These are phyloP conservation scores for Himalopsyche tibetana DNA, from an alignment of 2,888 invertebrate genomes.

Conservation along the genomic window DNA sequence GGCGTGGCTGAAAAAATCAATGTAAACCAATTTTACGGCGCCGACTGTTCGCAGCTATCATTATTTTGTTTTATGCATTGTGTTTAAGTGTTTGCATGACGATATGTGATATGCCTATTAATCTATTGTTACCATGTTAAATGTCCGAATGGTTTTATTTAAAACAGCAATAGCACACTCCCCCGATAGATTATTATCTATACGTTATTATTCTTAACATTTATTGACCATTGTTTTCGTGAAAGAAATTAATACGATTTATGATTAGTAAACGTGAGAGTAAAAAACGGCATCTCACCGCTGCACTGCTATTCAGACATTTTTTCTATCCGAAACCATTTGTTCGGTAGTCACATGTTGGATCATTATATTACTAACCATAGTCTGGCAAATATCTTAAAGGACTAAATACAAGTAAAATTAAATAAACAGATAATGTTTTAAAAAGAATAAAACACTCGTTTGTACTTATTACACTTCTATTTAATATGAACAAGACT, in stretches of 20 bases:
- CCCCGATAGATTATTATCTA: not conserved
- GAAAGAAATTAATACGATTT: constrained; percentile 43
- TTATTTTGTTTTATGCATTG: no score
- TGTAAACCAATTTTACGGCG: no score
- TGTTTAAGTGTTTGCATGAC: no score
- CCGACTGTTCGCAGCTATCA: no score
- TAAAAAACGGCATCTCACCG: constrained; percentile 2
- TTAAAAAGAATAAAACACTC: no score
- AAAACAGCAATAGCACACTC: constrained; percentile 1
- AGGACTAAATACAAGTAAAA: no score
- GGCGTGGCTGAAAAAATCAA: no score
- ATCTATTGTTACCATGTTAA: constrained; percentile 1
- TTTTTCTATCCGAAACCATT: not conserved
- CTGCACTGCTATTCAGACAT: not conserved
- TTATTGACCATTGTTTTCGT: constrained; percentile 37
- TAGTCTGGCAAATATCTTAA: no score
- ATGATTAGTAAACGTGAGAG: constrained; percentile 36
- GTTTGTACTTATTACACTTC: no score
- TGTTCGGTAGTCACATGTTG: not conserved
- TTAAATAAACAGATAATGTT: no score
- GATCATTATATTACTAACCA: not conserved
- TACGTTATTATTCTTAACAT: constrained; percentile 27
- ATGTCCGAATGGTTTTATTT: not conserved
- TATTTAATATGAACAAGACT: no score
- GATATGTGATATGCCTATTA: constrained; percentile 12